phyloP scores from a whole-genome alignment of 2,113 vertebrate species.

The Oxygymnocypris stewartii region DNA sequence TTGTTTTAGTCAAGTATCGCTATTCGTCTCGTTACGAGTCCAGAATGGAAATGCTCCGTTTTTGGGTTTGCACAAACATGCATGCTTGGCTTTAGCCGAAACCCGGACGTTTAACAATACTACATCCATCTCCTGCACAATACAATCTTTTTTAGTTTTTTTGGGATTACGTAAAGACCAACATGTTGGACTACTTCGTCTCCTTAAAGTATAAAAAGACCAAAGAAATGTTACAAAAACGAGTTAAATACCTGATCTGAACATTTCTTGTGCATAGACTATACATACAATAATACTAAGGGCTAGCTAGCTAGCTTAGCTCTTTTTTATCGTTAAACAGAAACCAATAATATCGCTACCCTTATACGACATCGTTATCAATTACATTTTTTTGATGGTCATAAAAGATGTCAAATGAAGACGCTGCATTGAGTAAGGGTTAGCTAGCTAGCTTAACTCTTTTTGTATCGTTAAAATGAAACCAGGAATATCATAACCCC shows the following conservation, averaged over 20 bases:
- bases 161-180: not conserved
- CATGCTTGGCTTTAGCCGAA: not conserved
- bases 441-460: not conserved
- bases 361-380: not conserved
- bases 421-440: not conserved
- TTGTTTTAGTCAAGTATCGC: slow-evolving; percentile 31
- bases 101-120: not conserved
- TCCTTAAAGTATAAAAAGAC: slow-evolving; percentile 32
- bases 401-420: no score
- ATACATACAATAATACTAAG: slow-evolving; percentile 58
- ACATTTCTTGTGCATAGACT: slow-evolving; percentile 65
- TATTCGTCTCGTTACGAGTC: not conserved
- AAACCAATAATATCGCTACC: slow-evolving; percentile 57
- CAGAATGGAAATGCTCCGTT: not conserved
- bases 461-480: not conserved
- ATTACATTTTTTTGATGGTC: not conserved
- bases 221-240: slow-evolving; percentile 25
- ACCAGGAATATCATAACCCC: not conserved
- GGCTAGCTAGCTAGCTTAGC: slow-evolving; percentile 45
- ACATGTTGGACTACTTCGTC: not conserved
- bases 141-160: not conserved
- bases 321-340: slow-evolving; percentile 57
- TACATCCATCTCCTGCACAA: not conserved
- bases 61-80: slow-evolving; percentile 13
- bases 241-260: slow-evolving; percentile 52